These are phyloP conservation scores for Aphis gossypii DNA, from an alignment of 1,140 invertebrate genomes.

Conservation along the genomic window DNA sequence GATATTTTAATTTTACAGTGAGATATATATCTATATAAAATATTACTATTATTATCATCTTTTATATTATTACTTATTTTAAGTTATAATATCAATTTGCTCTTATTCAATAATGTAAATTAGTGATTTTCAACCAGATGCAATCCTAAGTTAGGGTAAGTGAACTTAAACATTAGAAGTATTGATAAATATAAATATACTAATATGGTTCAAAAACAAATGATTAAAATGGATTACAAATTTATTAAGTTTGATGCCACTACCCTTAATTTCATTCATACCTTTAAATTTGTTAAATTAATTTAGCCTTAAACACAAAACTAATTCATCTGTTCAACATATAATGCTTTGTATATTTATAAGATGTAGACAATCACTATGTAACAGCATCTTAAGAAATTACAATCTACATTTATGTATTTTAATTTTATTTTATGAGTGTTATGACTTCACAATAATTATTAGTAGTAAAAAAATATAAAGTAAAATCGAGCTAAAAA, in stretches of 20 bases:
- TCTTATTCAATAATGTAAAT: neutral
- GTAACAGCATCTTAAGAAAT: neutral
- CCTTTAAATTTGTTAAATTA: no score
- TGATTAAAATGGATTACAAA: neutral
- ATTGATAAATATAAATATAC: neutral
- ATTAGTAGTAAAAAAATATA: no score
- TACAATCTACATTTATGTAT: neutral
- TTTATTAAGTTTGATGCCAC: neutral
- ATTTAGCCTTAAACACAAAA: neutral
- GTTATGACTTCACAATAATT: no score
- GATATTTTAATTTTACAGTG: neutral
- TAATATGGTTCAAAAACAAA: neutral
- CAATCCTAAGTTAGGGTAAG: neutral
- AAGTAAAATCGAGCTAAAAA: no score
- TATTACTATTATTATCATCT: neutral
- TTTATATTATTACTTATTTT: neutral
- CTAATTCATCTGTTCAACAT: neutral
- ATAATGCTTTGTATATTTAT: neutral
- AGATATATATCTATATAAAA: neutral
- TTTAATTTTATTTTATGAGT: neutral
- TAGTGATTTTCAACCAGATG: no score
- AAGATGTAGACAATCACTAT: neutral
- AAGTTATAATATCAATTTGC: neutral
- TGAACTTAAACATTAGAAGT: neutral
- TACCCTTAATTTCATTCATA: neutral